Conservation (phyloP, 2,113 vertebrate species). For the Saccopteryx leptura region DNA sequence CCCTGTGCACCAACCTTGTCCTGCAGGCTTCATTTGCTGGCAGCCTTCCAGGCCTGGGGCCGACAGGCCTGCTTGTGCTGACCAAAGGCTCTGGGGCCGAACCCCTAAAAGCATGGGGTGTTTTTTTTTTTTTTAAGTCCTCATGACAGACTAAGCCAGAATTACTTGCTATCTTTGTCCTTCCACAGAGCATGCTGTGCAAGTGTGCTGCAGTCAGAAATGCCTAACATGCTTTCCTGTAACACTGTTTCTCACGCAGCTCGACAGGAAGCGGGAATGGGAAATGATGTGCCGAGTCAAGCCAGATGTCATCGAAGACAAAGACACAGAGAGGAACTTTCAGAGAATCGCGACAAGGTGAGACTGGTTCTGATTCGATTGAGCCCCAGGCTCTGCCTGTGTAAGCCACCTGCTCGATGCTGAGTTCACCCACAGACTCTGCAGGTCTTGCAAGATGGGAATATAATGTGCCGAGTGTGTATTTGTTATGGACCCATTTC, state of each 20-base stretch:
- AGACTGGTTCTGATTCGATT: conserved; percentile 79
- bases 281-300: conserved; percentile 97
- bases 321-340: conserved; percentile 92
- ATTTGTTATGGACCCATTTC: conserved; percentile 57
- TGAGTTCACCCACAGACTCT: conserved; percentile 72
- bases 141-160: conserved; percentile 34
- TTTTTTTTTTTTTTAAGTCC: neutral
- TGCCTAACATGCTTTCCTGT: conserved; percentile 79
- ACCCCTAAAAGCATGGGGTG: neutral
- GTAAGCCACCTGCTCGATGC: conserved; percentile 68
- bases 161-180: conserved; percentile 73
- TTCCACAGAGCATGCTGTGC: conserved; percentile 61
- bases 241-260: conserved; percentile 89
- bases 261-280: conserved; percentile 94
- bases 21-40: neutral
- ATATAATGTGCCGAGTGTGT: conserved; percentile 66
- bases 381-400: conserved; percentile 77
- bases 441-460: conserved; percentile 72
- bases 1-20: neutral
- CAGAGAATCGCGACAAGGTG: conserved; percentile 97
- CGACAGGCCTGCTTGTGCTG: neutral
- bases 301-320: conserved; percentile 94
- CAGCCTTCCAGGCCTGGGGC: neutral
- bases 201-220: conserved; percentile 66
- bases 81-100: conserved; percentile 56